These are phyloP conservation scores for Camelus bactrianus DNA, from an alignment of 2,113 vertebrate genomes.

Conservation along the genomic window DNA sequence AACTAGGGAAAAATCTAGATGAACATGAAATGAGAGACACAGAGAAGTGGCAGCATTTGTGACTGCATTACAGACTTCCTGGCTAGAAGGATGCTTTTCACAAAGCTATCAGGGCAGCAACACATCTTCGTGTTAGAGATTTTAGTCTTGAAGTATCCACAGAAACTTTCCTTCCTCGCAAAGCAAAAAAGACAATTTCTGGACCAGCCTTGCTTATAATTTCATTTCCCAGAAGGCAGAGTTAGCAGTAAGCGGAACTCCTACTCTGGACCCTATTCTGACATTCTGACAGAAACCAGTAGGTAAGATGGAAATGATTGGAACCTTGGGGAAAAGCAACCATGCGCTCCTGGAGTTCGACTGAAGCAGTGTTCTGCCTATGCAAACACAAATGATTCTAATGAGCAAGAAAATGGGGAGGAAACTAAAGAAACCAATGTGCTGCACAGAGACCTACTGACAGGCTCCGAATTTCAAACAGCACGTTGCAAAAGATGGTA, in stretches of 20 bases:
- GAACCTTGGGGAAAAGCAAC: conserved; percentile 79
- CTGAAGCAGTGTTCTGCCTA: conserved; percentile 78
- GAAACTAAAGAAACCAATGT: conserved; percentile 66
- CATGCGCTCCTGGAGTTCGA: conserved; percentile 65
- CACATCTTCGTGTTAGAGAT: conserved; percentile 32
- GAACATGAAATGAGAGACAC: neutral
- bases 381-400: conserved; percentile 82
- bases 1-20: conserved; percentile 7
- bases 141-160: conserved; percentile 52
- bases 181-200: conserved; percentile 75
- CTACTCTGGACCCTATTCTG: conserved; percentile 70
- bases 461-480: conserved; percentile 77
- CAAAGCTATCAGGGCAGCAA: conserved; percentile 32
- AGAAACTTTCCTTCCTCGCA: conserved; percentile 60
- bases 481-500: neutral
- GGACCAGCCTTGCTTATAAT: conserved; percentile 72
- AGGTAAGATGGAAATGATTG: conserved; percentile 79
- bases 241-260: conserved; percentile 68
- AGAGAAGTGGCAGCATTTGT: neutral
- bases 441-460: conserved; percentile 56
- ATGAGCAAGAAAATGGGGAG: conserved; percentile 76
- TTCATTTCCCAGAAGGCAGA: conserved; percentile 77
- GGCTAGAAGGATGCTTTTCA: conserved; percentile 1
- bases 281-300: conserved; percentile 77
- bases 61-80: neutral